These are phyloP conservation scores for Gobius niger DNA, from an alignment of 2,113 vertebrate genomes.

Conservation along the genomic window DNA sequence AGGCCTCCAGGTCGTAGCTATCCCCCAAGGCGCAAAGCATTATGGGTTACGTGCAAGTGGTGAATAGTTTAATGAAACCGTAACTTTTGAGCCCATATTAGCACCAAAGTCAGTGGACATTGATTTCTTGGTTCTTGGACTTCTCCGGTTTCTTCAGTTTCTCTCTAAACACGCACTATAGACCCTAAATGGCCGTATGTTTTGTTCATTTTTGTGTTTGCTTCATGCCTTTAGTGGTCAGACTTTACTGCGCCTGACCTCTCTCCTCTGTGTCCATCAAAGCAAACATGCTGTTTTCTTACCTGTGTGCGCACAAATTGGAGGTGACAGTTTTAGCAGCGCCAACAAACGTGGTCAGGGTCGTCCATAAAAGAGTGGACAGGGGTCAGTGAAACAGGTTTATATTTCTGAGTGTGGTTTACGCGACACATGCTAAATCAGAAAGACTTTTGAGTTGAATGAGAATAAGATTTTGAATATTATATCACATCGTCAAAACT, in stretches of 20 bases:
- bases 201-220: constrained; percentile 5
- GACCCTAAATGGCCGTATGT: background rate
- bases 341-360: constrained; percentile 13
- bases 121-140: too few species aligned
- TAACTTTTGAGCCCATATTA: background rate
- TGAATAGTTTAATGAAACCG: background rate
- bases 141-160: background rate
- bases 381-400: constrained; percentile 42
- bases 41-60: too few species aligned
- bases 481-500: too few species aligned
- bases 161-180: constrained; percentile 17
- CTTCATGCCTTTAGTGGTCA: constrained; percentile 35
- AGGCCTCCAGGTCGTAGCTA: too few species aligned
- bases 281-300: constrained; percentile 42
- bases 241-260: constrained; percentile 46
- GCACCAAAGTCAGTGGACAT: background rate
- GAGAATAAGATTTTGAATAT: background rate
- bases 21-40: too few species aligned
- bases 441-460: constrained; percentile 11
- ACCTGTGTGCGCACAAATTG: constrained; percentile 34
- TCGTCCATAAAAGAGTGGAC: constrained; percentile 36
- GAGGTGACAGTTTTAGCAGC: constrained; percentile 46
- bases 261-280: constrained; percentile 31
- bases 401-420: constrained; percentile 34
- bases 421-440: constrained; percentile 52